These are phyloP conservation scores for Carduelis carduelis DNA, from an alignment of 2,797 vertebrate species.

Conservation along the genomic window DNA sequence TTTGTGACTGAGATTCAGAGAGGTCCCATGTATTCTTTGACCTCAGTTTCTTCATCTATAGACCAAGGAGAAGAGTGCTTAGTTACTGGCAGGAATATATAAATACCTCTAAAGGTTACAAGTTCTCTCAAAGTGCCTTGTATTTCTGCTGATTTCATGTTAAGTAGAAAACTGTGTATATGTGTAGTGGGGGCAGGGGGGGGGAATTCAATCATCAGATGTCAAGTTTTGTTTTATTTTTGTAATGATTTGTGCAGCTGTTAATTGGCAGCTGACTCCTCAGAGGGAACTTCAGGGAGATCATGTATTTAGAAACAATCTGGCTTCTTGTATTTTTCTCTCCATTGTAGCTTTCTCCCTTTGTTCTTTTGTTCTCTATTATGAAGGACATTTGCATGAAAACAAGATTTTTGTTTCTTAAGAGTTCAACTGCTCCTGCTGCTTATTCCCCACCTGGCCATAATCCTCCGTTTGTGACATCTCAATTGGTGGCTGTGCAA, in stretches of 20 bases:
- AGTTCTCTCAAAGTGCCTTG: not conserved
- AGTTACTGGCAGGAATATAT: not conserved
- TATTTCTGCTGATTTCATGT: not conserved
- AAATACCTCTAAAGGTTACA: not conserved
- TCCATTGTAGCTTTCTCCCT: slow-evolving; percentile 11
- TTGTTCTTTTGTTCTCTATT: slow-evolving; percentile 43
- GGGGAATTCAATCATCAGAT: not conserved
- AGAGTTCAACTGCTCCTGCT: slow-evolving; percentile 58
- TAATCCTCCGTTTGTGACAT: slow-evolving; percentile 61
- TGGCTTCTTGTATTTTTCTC: not conserved
- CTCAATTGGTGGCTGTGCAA: slow-evolving; percentile 69
- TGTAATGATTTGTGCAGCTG: slow-evolving; percentile 17
- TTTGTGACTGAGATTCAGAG: not conserved
- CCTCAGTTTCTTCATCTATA: not conserved
- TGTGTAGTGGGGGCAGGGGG: not conserved
- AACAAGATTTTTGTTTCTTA: slow-evolving; percentile 58
- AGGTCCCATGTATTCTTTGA: not conserved
- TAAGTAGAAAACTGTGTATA: not conserved
- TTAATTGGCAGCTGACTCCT: slow-evolving; percentile 22
- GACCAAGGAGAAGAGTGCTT: not conserved
- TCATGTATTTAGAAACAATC: slow-evolving; percentile 29
- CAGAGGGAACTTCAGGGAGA: slow-evolving; percentile 10
- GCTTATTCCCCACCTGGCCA: slow-evolving; percentile 57
- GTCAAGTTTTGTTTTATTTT: slow-evolving; percentile 39
- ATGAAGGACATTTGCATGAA: slow-evolving; percentile 66